Evolutionary conservation across 2,888 invertebrate species (phyloP).

Genomic region (Eumerus sabulonum): DNA sequence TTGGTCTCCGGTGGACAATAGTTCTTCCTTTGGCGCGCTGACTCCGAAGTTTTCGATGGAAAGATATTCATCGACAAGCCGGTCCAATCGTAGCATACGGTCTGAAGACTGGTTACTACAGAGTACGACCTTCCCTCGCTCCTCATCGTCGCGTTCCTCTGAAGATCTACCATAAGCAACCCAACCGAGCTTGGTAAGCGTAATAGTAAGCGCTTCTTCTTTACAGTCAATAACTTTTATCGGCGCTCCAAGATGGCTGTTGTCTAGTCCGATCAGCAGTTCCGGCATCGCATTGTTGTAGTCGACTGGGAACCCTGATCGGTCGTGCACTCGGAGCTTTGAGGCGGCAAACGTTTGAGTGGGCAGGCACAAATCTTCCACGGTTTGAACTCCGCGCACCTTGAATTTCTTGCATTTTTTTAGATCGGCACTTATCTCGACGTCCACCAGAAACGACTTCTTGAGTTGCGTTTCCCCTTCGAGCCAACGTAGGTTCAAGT

Average conservation of each 20-base stretch:
- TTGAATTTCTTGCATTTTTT: not conserved
- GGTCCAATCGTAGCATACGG: not conserved
- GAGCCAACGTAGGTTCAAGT: constrained; percentile 53
- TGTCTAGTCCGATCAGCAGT: constrained; percentile 5
- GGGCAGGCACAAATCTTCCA: not conserved
- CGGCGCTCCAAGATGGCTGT: constrained; percentile 2
- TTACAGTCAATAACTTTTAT: not conserved
- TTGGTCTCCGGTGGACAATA: too few relatives aligned
- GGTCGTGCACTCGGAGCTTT: not conserved
- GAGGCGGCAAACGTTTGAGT: not conserved
- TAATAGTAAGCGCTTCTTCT: not conserved
- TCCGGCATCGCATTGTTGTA: too few relatives aligned
- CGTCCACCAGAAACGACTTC: constrained; percentile 1
- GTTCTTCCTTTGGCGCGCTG: too few relatives aligned
- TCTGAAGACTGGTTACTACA: constrained; percentile 2
- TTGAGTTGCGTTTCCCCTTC: not conserved
- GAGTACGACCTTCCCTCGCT: not conserved
- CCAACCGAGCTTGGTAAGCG: constrained; percentile 2
- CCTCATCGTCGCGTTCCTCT: not conserved
- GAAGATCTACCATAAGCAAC: constrained; percentile 1
- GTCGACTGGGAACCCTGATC: too few relatives aligned
- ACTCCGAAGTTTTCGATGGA: not conserved
- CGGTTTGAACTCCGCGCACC: constrained; percentile 6
- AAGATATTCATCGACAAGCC: constrained; percentile 1
- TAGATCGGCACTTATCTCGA: constrained; percentile 12